Conservation (phyloP, 2,797 vertebrate species). For the Oreortyx pictus region DNA sequence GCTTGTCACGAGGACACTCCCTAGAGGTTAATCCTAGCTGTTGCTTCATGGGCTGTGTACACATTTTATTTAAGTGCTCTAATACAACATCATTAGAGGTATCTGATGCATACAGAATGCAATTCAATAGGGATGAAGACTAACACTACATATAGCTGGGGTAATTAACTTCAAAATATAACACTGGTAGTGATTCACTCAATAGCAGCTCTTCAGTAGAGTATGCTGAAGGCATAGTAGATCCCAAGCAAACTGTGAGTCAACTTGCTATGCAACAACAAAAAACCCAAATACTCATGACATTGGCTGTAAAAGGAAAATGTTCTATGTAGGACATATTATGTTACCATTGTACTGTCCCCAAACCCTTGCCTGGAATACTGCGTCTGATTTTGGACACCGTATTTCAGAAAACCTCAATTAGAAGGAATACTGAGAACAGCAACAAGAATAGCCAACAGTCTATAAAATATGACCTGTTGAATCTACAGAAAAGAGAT, state of each 20-base stretch:
- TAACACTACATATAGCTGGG: background rate
- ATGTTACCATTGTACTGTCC: background rate
- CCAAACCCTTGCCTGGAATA: background rate
- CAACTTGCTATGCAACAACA: background rate
- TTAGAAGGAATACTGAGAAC: background rate
- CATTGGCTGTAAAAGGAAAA: background rate
- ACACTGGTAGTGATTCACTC: background rate
- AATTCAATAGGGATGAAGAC: background rate
- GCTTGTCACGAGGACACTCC: background rate
- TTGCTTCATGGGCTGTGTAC: background rate
- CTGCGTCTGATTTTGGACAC: background rate
- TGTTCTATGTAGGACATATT: background rate
- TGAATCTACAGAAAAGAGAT: background rate
- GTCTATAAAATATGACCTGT: background rate
- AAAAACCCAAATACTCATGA: background rate
- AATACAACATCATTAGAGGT: background rate
- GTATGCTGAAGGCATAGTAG: background rate
- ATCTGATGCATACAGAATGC: background rate
- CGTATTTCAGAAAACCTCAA: background rate
- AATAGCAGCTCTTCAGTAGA: background rate
- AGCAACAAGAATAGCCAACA: background rate
- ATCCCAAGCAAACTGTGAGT: background rate
- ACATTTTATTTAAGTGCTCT: conserved; percentile 15
- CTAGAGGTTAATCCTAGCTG: background rate
- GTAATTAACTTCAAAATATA: conserved; percentile 23